Evolutionary conservation across 2,888 invertebrate genomes (phyloP).

Genomic region (Gibbula magus): DNA sequence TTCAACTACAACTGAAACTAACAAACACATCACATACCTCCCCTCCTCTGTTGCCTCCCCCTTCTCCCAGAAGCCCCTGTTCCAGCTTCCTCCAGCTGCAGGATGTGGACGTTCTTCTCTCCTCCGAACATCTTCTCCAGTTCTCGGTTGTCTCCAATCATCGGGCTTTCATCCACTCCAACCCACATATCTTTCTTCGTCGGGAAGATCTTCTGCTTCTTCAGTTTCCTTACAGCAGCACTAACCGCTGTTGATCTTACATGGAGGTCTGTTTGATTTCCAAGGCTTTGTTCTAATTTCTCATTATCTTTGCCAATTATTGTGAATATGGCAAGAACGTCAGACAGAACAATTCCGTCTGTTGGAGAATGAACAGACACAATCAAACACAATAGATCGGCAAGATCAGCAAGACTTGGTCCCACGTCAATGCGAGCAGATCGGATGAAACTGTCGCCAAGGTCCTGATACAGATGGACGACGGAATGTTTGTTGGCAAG

Average conservation of each 20-base stretch:
- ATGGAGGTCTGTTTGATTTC: not conserved
- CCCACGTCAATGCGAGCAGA: constrained; percentile 48
- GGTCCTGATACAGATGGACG: constrained; percentile 33
- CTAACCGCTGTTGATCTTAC: not conserved
- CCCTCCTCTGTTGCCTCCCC: not conserved
- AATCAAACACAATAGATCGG: constrained; percentile 57
- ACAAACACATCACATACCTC: not conserved
- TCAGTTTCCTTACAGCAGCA: constrained; percentile 34
- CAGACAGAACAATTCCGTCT: constrained; percentile 44
- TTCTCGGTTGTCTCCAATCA: constrained; percentile 67
- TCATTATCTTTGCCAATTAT: constrained; percentile 50
- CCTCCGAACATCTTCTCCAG: constrained; percentile 60
- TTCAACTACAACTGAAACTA: too few species aligned
- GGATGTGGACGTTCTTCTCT: constrained; percentile 59
- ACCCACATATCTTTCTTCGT: constrained; percentile 64
- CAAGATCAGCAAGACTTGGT: constrained; percentile 60
- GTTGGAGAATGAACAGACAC: constrained; percentile 45
- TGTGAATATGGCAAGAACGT: constrained; percentile 53
- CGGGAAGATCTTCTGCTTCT: constrained; percentile 56
- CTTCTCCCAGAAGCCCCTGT: not conserved
- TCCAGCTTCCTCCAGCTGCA: constrained; percentile 48
- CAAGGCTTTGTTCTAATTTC: not conserved
- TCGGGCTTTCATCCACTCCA: constrained; percentile 59
- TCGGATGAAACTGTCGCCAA: constrained; percentile 41
- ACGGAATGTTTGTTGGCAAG: constrained; percentile 52